phyloP scores from a whole-genome alignment of 2,888 invertebrate species.

The Melipona bicolor region DNA sequence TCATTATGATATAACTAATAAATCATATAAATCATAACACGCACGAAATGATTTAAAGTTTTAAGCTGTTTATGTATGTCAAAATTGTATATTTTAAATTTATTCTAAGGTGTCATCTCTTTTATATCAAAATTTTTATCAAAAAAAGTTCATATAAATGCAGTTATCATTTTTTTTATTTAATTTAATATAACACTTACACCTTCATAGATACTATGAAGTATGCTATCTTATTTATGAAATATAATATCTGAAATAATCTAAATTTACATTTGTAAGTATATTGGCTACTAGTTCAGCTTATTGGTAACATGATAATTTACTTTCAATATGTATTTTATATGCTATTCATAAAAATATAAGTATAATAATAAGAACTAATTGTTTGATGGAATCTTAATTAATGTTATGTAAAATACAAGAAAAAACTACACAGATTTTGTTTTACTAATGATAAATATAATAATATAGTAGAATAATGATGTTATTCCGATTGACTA shows the following conservation, averaged over 20 bases:
- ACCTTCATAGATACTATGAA: conserved; percentile 73
- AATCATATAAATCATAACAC: conserved; percentile 60
- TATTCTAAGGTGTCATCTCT: conserved; percentile 26
- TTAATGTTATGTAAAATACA: conserved; percentile 53
- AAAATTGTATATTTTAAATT: conserved; percentile 10
- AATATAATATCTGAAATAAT: conserved; percentile 60
- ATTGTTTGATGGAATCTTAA: conserved; percentile 33
- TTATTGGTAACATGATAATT: conserved; percentile 50
- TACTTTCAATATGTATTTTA: conserved; percentile 52
- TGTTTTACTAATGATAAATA: background rate
- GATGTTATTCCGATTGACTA: conserved; percentile 26
- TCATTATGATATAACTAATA: conserved; percentile 35
- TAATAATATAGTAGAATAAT: conserved; percentile 19
- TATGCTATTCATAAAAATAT: conserved; percentile 39
- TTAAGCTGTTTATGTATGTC: conserved; percentile 10
- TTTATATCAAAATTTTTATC: conserved; percentile 44
- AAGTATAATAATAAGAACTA: conserved; percentile 25
- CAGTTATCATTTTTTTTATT: conserved; percentile 63
- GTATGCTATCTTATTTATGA: conserved; percentile 56
- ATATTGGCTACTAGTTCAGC: conserved; percentile 32
- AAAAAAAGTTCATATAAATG: conserved; percentile 60
- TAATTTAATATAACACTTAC: conserved; percentile 68
- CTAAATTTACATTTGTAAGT: conserved; percentile 59
- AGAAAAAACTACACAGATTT: conserved; percentile 1
- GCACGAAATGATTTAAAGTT: conserved; percentile 46